Evolutionary conservation across 2,113 vertebrate genomes (phyloP).

Genomic region (Steatornis caripensis): DNA sequence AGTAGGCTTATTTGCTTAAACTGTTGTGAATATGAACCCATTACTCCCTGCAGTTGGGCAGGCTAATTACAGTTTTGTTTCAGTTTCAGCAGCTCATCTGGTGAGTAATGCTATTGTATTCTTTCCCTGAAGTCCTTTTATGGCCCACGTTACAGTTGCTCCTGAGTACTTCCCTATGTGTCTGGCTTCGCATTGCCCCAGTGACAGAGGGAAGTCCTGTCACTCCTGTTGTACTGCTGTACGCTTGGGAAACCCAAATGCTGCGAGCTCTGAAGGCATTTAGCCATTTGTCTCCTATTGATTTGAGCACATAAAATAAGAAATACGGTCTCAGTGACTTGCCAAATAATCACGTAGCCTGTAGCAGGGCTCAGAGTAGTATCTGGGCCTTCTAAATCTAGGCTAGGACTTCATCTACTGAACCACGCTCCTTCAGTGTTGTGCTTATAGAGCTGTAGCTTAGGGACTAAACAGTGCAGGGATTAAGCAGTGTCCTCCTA

Average conservation of each 20-base stretch:
- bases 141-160: background rate
- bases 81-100: background rate
- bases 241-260: accelerated
- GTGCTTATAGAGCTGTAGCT: background rate
- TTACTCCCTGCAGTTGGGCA: constrained; percentile 1
- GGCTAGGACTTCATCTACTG: background rate
- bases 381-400: background rate
- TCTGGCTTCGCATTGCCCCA: background rate
- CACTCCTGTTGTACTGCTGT: background rate
- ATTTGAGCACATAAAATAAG: background rate
- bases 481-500: background rate
- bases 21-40: background rate
- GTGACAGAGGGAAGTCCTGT: background rate
- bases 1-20: background rate
- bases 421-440: background rate
- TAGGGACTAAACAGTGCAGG: background rate
- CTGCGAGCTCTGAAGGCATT: background rate
- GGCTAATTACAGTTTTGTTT: background rate
- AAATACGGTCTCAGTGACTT: background rate
- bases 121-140: background rate
- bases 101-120: background rate
- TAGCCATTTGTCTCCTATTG: background rate
- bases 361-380: background rate
- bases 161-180: background rate
- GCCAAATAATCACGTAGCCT: background rate